Percentiles rank a stretch among this genome's conserved stretches.
Evolutionary conservation across 2,888 invertebrate species (phyloP).

Genomic region (Maniola hyperantus): DNA sequence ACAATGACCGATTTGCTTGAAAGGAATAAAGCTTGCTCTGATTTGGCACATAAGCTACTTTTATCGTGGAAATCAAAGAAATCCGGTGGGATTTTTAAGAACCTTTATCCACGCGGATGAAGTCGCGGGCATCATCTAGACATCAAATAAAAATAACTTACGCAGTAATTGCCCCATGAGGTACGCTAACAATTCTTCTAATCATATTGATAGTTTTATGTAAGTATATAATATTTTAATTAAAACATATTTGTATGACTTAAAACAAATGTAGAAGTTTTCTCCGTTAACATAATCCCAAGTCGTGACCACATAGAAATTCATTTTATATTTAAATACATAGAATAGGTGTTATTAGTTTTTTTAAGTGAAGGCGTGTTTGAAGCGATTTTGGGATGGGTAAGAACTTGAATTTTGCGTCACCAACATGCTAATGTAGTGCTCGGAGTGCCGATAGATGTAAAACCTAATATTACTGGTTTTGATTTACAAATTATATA

Average conservation of each 20-base stretch:
- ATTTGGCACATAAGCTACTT: too few relatives aligned
- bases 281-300: neutral
- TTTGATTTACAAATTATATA: too few relatives aligned
- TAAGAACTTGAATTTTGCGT: too few relatives aligned
- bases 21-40: too few relatives aligned
- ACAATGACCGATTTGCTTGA: too few relatives aligned
- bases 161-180: constrained; percentile 58
- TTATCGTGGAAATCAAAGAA: too few relatives aligned
- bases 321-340: neutral
- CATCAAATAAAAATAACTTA: constrained; percentile 41
- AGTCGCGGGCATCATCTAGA: neutral
- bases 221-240: neutral
- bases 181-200: constrained; percentile 64
- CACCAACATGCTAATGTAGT: too few relatives aligned
- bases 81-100: too few relatives aligned
- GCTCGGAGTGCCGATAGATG: too few relatives aligned
- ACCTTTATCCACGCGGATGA: neutral
- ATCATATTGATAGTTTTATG: constrained; percentile 42
- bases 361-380: too few relatives aligned
- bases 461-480: too few relatives aligned
- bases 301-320: constrained; percentile 6
- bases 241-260: neutral
- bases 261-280: neutral
- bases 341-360: neutral
- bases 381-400: too few relatives aligned